Evolutionary conservation across 2,113 vertebrate species (phyloP), one percentile per base, ranked within the genome.

Genomic region (Reinhardtius hippoglossoides): DNA sequence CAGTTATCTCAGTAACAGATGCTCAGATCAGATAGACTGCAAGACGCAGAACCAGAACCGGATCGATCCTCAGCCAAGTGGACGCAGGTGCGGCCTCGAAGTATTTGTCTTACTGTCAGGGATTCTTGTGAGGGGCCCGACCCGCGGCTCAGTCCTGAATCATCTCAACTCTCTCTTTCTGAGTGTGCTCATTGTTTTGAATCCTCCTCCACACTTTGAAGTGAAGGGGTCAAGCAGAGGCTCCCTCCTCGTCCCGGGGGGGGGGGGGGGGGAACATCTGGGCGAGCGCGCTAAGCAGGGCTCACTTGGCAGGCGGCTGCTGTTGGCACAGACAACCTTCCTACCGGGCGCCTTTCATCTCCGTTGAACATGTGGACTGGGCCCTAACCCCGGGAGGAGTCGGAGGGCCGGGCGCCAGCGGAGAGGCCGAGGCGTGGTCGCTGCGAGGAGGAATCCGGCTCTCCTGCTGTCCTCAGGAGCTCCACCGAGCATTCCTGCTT

Each of bases 341-440:
- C 89, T 83, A 83, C 87, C 76, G 72, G 87, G 73, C 46, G 78
- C 77, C 91, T 92, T 92, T 92, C 87, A 92, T 92, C 90, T 92
- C 86, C 31, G 84, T 81, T 77, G 87, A 90, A 89, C 90, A 92
- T 91, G 91, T 90, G 91, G 89, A 83, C 71, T 57, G 14, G 40
- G 82, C 78, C 78, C 82, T 65, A 56, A 87, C 78, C 83, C 80
- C 55, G 86, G 88, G 85, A 87, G 80, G 85, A 85, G 89, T 67
- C 44, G 10, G 62, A 68, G 86, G 84, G 80, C 78, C 40, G 62
- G 3, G 66, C 31, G 76, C 82, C 85, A 78, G 80, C 74, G 20
- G 79, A 72, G 87, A 54, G 70, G 81, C 76, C 8, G 55, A 80
- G 90, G 90, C 58, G 90, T 82, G 85, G 85, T 42, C 21, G 6